Conservation (phyloP, 2,797 vertebrate genomes). For the Hozukius guyotensis region DNA sequence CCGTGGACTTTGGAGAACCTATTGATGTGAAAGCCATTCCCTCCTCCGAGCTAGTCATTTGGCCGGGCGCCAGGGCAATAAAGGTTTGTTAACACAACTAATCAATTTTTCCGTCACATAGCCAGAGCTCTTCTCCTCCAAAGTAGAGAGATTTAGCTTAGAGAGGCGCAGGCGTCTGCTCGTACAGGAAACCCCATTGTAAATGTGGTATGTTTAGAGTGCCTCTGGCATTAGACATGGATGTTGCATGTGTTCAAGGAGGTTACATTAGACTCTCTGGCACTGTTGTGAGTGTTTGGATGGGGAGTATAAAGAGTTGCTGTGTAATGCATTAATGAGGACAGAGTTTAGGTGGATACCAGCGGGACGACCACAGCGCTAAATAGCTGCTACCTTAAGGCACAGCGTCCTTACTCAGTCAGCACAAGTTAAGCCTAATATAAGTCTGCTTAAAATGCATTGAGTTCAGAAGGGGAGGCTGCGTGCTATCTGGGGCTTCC, state of each 20-base stretch:
- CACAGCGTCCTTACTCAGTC: constrained; percentile 17
- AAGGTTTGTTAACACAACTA: constrained; percentile 73
- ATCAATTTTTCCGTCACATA: constrained; percentile 65
- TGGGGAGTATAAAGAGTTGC: constrained; percentile 2
- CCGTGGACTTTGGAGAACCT: constrained; percentile 41
- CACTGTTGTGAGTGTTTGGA: background rate
- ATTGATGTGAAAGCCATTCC: constrained; percentile 42
- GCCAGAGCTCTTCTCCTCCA: constrained; percentile 19
- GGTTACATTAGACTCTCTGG: background rate
- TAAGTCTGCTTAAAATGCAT: constrained; percentile 68
- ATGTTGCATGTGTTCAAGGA: constrained; percentile 4
- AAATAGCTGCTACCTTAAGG: constrained; percentile 33
- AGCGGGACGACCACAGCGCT: background rate
- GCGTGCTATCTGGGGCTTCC: constrained; percentile 58
- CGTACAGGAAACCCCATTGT: constrained; percentile 24
- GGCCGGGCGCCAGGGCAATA: constrained; percentile 56
- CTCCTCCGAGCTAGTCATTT: constrained; percentile 34
- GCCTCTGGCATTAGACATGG: background rate
- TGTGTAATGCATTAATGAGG: constrained; percentile 9
- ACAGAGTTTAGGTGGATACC: constrained; percentile 10
- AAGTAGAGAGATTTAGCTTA: constrained; percentile 31
- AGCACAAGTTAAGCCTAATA: constrained; percentile 42
- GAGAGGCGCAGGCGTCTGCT: constrained; percentile 10
- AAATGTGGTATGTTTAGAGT: background rate
- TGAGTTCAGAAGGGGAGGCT: constrained; percentile 51